These are phyloP conservation scores for Leptinotarsa texana DNA, from an alignment of 1,140 invertebrate species.

Conservation along the genomic window DNA sequence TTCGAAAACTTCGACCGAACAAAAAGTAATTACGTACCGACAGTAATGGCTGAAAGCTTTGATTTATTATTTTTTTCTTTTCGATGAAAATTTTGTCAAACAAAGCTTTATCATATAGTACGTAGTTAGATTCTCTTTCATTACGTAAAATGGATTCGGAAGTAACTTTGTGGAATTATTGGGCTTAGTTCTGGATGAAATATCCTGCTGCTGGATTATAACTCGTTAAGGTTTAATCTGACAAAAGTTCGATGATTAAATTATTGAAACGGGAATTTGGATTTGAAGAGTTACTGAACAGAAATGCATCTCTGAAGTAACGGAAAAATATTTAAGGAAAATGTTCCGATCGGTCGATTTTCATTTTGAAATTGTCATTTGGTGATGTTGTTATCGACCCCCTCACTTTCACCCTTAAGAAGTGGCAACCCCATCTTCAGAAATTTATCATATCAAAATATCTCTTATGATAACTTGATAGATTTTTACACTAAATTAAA, in stretches of 20 bases:
- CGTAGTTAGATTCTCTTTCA: conserved; percentile 7
- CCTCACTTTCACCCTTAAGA: too few relatives aligned
- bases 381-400: too few relatives aligned
- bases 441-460: too few relatives aligned
- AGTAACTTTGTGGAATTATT: not conserved
- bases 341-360: too few relatives aligned
- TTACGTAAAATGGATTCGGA: conserved; percentile 19
- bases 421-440: too few relatives aligned
- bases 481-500: too few relatives aligned
- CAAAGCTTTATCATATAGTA: conserved; percentile 18
- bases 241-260: not conserved
- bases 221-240: not conserved
- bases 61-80: conserved; percentile 12
- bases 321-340: too few relatives aligned
- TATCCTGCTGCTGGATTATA: not conserved
- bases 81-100: conserved; percentile 16
- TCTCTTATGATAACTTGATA: too few relatives aligned
- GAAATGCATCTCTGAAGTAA: too few relatives aligned
- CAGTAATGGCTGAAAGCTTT: conserved; percentile 5
- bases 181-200: conserved; percentile 19
- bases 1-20: conserved; percentile 3
- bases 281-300: too few relatives aligned
- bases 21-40: conserved; percentile 20
- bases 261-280: not conserved
- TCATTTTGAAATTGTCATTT: too few relatives aligned